Conservation (phyloP, 2,797 vertebrate genomes). For the Pseudochirops cupreus region DNA sequence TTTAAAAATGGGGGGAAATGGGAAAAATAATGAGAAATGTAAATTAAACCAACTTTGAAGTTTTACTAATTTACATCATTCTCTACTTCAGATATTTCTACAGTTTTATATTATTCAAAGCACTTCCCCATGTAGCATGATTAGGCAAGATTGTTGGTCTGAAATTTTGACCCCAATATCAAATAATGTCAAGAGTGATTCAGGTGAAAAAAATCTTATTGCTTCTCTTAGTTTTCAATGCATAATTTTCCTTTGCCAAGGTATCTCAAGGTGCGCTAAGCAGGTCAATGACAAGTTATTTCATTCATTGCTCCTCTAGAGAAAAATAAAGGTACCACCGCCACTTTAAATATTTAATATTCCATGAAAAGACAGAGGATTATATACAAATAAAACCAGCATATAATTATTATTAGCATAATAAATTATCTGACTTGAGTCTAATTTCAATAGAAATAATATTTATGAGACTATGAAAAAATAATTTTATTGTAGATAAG, state of each 20-base stretch:
- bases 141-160: not conserved
- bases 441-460: not conserved
- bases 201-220: not conserved
- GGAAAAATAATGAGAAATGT: not conserved
- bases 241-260: not conserved
- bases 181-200: not conserved
- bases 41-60: not conserved
- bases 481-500: not conserved
- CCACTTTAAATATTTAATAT: not conserved
- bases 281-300: not conserved
- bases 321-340: not conserved
- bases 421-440: not conserved
- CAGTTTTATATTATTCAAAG: not conserved
- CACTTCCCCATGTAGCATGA: not conserved
- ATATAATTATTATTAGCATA: not conserved
- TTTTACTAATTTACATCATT: not conserved
- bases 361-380: not conserved
- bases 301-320: not conserved
- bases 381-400: not conserved
- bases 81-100: not conserved
- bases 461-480: not conserved
- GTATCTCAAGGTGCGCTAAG: not conserved
- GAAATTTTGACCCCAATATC: not conserved
- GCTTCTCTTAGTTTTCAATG: not conserved
- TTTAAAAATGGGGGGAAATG: not conserved